These are phyloP conservation scores for Cyprinodon diabolis DNA, from an alignment of 2,797 vertebrate species.

Conservation along the genomic window DNA sequence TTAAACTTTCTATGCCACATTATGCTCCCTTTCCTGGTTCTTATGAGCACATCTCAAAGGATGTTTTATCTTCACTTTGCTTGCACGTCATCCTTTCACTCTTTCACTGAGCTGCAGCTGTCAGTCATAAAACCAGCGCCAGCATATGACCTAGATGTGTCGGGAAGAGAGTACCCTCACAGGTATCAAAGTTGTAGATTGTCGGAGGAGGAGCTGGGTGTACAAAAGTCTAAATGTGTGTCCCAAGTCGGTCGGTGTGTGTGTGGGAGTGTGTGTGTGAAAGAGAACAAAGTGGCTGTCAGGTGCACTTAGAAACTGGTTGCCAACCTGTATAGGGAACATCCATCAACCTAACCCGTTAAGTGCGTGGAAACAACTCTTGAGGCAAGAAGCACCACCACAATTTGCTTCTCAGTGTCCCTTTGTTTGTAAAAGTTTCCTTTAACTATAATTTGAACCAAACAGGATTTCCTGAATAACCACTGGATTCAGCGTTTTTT, in stretches of 20 bases:
- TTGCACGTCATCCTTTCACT: slow-evolving; percentile 11
- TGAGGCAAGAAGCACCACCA: slow-evolving; percentile 19
- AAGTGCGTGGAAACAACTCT: slow-evolving; percentile 58
- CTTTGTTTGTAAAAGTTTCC: slow-evolving; percentile 30
- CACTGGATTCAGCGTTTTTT: slow-evolving; percentile 18
- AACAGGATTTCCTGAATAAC: slow-evolving; percentile 24
- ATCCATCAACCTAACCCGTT: slow-evolving; percentile 58
- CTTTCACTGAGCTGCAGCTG: slow-evolving; percentile 45
- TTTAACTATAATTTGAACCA: slow-evolving; percentile 40
- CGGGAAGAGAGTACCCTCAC: slow-evolving; percentile 43
- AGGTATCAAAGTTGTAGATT: slow-evolving; percentile 46
- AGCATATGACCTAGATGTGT: slow-evolving; percentile 61
- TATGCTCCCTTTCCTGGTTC: not conserved
- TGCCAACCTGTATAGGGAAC: slow-evolving; percentile 51
- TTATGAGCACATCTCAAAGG: not conserved
- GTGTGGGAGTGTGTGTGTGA: not conserved
- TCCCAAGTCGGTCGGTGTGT: not conserved
- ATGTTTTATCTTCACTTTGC: not conserved
- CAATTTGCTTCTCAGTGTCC: slow-evolving; percentile 15
- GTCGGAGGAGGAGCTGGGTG: slow-evolving; percentile 29
- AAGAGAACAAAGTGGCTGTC: slow-evolving; percentile 68
- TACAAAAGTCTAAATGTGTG: slow-evolving; percentile 1
- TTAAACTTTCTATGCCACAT: not conserved
- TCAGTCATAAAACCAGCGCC: slow-evolving; percentile 50
- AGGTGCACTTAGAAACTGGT: slow-evolving; percentile 62